These are phyloP conservation scores for Erebia aethiops DNA, from an alignment of 2,888 invertebrate species.

Conservation along the genomic window DNA sequence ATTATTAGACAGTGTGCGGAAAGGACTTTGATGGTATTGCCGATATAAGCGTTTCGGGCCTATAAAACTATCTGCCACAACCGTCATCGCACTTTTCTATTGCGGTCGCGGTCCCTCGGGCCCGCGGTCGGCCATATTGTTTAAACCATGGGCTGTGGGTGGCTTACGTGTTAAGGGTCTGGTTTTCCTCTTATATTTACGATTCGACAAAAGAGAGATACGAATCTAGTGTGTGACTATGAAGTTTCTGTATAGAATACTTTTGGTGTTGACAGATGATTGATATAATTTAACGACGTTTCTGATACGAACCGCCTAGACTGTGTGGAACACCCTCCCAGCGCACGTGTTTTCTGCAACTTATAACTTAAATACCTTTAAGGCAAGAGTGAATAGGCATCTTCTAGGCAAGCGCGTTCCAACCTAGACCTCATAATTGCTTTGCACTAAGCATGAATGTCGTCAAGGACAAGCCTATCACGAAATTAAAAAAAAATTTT, in stretches of 20 bases:
- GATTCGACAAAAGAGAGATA: not conserved
- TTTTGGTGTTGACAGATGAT: not conserved
- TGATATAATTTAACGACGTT: not conserved
- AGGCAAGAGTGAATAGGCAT: too few relatives aligned
- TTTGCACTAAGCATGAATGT: too few relatives aligned
- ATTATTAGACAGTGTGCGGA: not conserved
- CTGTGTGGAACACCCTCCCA: too few relatives aligned
- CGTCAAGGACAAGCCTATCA: too few relatives aligned
- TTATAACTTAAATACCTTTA: too few relatives aligned
- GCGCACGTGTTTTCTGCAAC: too few relatives aligned
- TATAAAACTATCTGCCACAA: slow-evolving; percentile 13
- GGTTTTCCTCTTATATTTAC: slow-evolving; percentile 4
- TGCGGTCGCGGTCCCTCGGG: slow-evolving; percentile 8
- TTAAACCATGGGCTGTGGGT: slow-evolving; percentile 1
- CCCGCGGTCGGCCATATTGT: slow-evolving; percentile 11
- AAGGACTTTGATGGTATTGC: not conserved
- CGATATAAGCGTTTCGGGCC: slow-evolving; percentile 7
- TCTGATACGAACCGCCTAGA: too few relatives aligned
- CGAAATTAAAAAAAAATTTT: too few relatives aligned
- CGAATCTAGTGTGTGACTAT: not conserved
- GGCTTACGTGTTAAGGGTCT: slow-evolving; percentile 15
- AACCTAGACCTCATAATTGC: too few relatives aligned
- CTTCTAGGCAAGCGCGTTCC: too few relatives aligned
- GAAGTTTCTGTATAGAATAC: not conserved
- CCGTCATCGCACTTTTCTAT: slow-evolving; percentile 7